Percentiles rank a stretch among this genome's conserved stretches.
phyloP scores from a whole-genome alignment of 2,888 invertebrate genomes.

The Bombylius discolor region DNA sequence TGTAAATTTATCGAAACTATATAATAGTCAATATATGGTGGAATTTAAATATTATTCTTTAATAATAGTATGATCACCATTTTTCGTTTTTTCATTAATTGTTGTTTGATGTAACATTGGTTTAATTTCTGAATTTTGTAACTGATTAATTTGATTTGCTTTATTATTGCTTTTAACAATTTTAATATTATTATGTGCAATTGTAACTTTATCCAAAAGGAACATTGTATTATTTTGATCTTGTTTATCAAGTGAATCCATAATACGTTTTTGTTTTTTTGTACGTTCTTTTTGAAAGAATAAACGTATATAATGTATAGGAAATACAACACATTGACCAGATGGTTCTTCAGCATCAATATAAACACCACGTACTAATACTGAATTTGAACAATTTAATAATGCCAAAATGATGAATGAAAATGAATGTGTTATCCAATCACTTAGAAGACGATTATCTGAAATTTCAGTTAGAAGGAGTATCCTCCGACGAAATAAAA shows the following conservation, averaged over 20 bases:
- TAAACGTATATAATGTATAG: conserved; percentile 67
- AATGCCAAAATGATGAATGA: conserved; percentile 62
- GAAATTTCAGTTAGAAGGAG: conserved; percentile 2
- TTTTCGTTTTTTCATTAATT: conserved; percentile 3
- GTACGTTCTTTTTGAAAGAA: conserved; percentile 57
- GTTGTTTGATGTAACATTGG: conserved; percentile 4
- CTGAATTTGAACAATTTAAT: conserved; percentile 74
- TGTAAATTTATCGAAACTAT: no score
- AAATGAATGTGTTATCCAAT: conserved; percentile 65
- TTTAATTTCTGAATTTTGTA: conserved; percentile 6
- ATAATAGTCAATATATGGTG: no score
- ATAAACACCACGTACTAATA: conserved; percentile 75
- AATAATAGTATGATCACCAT: conserved; percentile 1
- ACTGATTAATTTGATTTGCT: background rate
- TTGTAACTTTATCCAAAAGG: conserved; percentile 12
- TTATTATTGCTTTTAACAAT: conserved; percentile 10
- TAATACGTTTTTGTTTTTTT: conserved; percentile 42
- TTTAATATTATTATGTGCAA: conserved; percentile 11
- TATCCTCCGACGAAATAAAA: background rate
- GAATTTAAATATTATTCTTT: background rate
- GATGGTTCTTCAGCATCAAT: conserved; percentile 76
- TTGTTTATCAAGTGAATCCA: conserved; percentile 19
- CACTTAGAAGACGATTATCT: conserved; percentile 62
- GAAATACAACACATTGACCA: conserved; percentile 71
- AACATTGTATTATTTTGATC: conserved; percentile 16